These are phyloP conservation scores for Drosophila parvula DNA, from an alignment of 1,140 invertebrate genomes.

Conservation along the genomic window DNA sequence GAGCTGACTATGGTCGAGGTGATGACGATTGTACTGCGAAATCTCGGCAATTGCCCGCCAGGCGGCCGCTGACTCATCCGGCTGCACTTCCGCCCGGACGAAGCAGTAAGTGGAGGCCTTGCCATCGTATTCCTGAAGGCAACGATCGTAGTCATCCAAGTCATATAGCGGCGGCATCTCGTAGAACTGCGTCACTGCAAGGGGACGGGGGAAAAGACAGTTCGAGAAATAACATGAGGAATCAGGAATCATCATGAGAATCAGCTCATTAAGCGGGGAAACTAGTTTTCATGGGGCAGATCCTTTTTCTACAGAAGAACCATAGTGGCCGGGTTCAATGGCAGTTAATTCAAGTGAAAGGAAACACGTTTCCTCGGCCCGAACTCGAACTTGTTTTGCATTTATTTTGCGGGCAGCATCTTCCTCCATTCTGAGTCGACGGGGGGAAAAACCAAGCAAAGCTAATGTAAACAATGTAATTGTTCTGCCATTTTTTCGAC, in stretches of 20 bases:
- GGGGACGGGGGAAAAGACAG: background rate
- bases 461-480: constrained; percentile 41
- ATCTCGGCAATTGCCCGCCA: constrained; percentile 85
- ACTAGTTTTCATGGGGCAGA: constrained; percentile 35
- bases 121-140: constrained; percentile 76
- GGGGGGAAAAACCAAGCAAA: constrained; percentile 5
- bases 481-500: constrained; percentile 19
- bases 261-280: constrained; percentile 51
- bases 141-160: constrained; percentile 85
- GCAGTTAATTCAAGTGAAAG: constrained; percentile 54
- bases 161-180: constrained; percentile 85
- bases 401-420: constrained; percentile 32
- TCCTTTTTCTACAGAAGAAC: constrained; percentile 44
- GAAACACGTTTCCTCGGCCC: constrained; percentile 58
- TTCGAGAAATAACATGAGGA: constrained; percentile 17
- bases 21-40: constrained; percentile 84
- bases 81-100: constrained; percentile 84
- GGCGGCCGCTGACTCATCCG: constrained; percentile 64
- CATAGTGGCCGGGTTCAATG: constrained; percentile 36
- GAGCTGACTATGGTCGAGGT: constrained; percentile 85
- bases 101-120: constrained; percentile 84
- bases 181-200: constrained; percentile 85
- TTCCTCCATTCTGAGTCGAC: constrained; percentile 20
- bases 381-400: constrained; percentile 46
- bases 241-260: constrained; percentile 22